phyloP scores from a whole-genome alignment of 2,888 invertebrate species.

The Lypha dubia region DNA sequence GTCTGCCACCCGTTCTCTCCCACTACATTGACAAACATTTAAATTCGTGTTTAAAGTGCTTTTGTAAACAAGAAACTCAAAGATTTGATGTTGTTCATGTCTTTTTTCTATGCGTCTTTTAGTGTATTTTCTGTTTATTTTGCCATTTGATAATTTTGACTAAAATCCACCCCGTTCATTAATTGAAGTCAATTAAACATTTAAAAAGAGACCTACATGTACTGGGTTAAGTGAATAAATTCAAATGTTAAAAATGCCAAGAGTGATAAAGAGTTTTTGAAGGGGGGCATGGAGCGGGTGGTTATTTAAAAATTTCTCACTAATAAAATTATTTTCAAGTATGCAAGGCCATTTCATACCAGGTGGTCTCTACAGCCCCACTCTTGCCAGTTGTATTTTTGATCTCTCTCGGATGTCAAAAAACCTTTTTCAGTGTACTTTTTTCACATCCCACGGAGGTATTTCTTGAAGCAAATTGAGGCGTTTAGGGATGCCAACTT shows the following conservation, averaged over 20 bases:
- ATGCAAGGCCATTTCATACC: no score
- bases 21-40: conserved; percentile 10
- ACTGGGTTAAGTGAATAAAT: conserved; percentile 58
- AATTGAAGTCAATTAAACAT: conserved; percentile 71
- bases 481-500: no score
- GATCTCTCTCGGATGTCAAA: no score
- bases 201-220: conserved; percentile 38
- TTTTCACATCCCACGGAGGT: no score
- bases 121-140: conserved; percentile 40
- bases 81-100: conserved; percentile 8
- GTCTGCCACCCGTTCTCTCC: neutral
- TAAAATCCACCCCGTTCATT: conserved; percentile 60
- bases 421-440: no score
- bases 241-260: conserved; percentile 69
- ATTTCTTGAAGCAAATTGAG: no score
- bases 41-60: conserved; percentile 35
- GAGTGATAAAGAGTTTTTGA: neutral
- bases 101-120: neutral
- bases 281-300: no score
- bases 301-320: no score
- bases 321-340: no score
- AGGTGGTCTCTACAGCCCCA: no score
- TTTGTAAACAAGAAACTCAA: neutral
- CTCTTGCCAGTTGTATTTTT: no score
- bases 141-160: conserved; percentile 29